Conservation (phyloP, 2,113 vertebrate genomes). For the Hippocampus abdominalis region DNA sequence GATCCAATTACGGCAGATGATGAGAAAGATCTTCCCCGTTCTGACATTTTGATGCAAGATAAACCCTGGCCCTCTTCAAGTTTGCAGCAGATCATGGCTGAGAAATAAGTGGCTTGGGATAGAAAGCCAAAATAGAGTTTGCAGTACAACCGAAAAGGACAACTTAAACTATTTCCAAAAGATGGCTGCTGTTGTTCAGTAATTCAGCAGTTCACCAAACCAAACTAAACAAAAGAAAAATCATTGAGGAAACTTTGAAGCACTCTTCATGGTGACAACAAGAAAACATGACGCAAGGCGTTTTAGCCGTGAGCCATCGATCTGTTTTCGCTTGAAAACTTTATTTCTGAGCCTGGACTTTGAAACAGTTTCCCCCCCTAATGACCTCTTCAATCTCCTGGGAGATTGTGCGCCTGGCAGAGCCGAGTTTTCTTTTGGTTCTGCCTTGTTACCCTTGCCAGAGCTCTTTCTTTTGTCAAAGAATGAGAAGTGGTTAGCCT, state of each 20-base stretch:
- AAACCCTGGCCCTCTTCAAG: slow-evolving; percentile 21
- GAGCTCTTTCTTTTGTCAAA: slow-evolving; percentile 25
- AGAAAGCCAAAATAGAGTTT: slow-evolving; percentile 27
- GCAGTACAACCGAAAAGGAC: slow-evolving; percentile 22
- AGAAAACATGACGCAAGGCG: slow-evolving; percentile 5
- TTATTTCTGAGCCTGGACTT: slow-evolving; percentile 26
- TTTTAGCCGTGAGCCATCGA: slow-evolving; percentile 10
- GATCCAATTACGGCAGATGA: slow-evolving; percentile 34
- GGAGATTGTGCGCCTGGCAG: slow-evolving; percentile 22
- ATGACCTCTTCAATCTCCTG: neutral
- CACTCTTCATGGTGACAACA: slow-evolving; percentile 16
- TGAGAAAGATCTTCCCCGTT: slow-evolving; percentile 29
- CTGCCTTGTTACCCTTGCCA: slow-evolving; percentile 16
- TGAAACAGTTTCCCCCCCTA: slow-evolving; percentile 13
- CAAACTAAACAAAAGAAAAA: neutral
- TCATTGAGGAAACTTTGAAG: neutral
- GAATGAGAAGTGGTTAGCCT: slow-evolving; percentile 11
- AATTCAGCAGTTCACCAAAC: slow-evolving; percentile 2
- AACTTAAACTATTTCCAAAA: slow-evolving; percentile 2
- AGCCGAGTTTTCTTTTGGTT: slow-evolving; percentile 45
- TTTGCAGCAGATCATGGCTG: slow-evolving; percentile 8
- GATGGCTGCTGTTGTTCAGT: neutral
- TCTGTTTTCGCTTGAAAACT: slow-evolving; percentile 33
- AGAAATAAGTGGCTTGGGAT: slow-evolving; percentile 49
- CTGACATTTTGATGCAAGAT: slow-evolving; percentile 40